Base-by-base conservation (phyloP, 2,797 vertebrate genomes). In the Enteromius treurensis region DNA sequence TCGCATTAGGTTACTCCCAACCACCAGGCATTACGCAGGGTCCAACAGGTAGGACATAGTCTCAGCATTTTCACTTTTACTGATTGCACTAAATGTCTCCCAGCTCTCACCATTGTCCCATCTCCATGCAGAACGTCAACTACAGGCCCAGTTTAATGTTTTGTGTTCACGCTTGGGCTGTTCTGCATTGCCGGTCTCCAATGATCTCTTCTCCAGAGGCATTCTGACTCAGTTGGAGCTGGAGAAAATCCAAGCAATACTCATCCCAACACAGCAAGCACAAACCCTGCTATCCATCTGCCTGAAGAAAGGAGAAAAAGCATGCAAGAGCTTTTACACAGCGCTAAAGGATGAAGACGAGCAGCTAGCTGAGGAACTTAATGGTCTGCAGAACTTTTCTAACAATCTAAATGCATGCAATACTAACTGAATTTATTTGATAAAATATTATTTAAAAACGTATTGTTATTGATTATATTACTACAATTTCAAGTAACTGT, bases 191-290 rank as follows among this genome's bases (percentile, higher is more conserved):
- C 90, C 91, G 0, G 83, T 91, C 21, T 89, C 90, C 51, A 79
- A 86, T 80, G 82, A 83, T 21, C 87, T 92, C 8, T 92, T 90
- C 87, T 90, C 91, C 29, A 78, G 23, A 17, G 87, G 82, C 68
- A 84, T 68, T 58, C 76, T 92, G 21, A 90, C 88, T 32, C 90
- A 91, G 86, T 84, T 90, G 14, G 91, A 92, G 68, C 73, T 91
- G 45, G 91, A 92, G 34, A 86, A 68, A 45, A 76, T 91, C 71
- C 88, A 92, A 71, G 87, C 86, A 6, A 79, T 78, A 11, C 78
- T 51, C 45, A 90, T 87, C 17, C 76, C 86, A 23, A 91, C 79
- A 62, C 67, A 89, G 73, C 87, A 91, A 84, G 86, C 85, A 67
- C 82, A 91, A 21, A 62, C 58, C 17, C 84, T 92, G 55, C 84